Evolutionary conservation across 2,113 vertebrate genomes (phyloP).

Genomic region (Hippocampus guttulatus): DNA sequence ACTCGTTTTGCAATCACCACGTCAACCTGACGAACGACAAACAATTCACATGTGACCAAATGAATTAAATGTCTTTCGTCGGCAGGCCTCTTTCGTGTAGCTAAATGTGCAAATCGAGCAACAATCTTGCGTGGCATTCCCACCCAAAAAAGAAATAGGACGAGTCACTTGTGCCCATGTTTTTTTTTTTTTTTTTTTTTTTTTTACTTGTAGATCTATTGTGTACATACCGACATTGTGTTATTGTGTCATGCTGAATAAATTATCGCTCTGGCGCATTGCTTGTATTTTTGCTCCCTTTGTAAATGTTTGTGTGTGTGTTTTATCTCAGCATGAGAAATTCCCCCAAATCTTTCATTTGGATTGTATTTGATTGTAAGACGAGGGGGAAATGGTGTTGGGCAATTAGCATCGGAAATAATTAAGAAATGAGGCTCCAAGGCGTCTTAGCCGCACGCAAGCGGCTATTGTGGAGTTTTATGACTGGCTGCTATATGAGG

Average conservation of each 20-base stretch:
- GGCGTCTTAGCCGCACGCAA: slow-evolving; percentile 84
- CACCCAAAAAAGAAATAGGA: slow-evolving; percentile 3
- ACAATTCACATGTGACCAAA: slow-evolving; percentile 72
- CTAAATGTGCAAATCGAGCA: slow-evolving; percentile 38
- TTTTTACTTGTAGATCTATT: slow-evolving; percentile 66
- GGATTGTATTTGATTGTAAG: background rate
- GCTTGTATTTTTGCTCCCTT: slow-evolving; percentile 33
- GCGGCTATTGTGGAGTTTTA: slow-evolving; percentile 99
- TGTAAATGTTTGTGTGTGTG: background rate
- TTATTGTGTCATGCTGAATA: slow-evolving; percentile 71
- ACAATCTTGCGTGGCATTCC: slow-evolving; percentile 40
- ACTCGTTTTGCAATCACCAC: slow-evolving; percentile 32
- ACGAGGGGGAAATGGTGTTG: background rate
- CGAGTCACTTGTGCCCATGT: background rate
- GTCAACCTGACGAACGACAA: slow-evolving; percentile 20
- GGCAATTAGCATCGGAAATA: slow-evolving; percentile 81
- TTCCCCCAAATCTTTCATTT: background rate
- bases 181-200: background rate
- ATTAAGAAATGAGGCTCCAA: slow-evolving; percentile 88
- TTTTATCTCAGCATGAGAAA: too few species aligned
- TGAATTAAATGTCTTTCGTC: slow-evolving; percentile 74
- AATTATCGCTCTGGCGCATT: slow-evolving; percentile 68
- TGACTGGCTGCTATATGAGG: slow-evolving; percentile 95
- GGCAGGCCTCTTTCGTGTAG: slow-evolving; percentile 65
- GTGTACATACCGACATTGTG: slow-evolving; percentile 63